Conservation (phyloP, 1,140 invertebrate species). For the Zaprionus vittiger region DNA sequence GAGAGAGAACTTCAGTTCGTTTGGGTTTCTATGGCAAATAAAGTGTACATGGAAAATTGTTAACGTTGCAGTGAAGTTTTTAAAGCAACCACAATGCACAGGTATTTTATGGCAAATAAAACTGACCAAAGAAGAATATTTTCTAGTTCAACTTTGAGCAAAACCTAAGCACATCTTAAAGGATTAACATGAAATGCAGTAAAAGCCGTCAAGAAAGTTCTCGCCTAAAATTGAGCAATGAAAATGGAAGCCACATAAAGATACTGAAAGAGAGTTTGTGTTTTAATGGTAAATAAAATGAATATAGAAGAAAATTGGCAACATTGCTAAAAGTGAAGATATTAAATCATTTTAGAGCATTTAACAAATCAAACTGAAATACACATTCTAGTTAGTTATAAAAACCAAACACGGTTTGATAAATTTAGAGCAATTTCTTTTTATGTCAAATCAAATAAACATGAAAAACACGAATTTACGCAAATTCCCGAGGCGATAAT, state of each 20-base stretch:
- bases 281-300: too few relatives aligned
- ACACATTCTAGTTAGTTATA: too few relatives aligned
- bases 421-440: not conserved
- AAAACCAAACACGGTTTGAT: not conserved
- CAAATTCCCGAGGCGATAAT: not conserved
- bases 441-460: not conserved
- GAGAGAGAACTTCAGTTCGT: not conserved
- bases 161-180: conserved; percentile 4
- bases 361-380: not conserved
- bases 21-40: too few relatives aligned
- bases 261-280: too few relatives aligned
- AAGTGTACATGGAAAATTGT: not conserved
- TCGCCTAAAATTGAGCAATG: too few relatives aligned
- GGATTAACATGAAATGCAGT: conserved; percentile 33
- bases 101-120: conserved; percentile 2
- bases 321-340: not conserved
- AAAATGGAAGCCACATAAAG: too few relatives aligned
- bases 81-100: not conserved
- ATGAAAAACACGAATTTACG: too few relatives aligned
- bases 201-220: conserved; percentile 10
- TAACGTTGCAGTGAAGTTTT: not conserved
- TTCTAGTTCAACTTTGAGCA: not conserved
- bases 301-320: too few relatives aligned
- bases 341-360: not conserved
- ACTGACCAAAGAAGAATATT: not conserved